phyloP scores from a whole-genome alignment of 2,113 vertebrate species.

The Engystomops pustulosus region DNA sequence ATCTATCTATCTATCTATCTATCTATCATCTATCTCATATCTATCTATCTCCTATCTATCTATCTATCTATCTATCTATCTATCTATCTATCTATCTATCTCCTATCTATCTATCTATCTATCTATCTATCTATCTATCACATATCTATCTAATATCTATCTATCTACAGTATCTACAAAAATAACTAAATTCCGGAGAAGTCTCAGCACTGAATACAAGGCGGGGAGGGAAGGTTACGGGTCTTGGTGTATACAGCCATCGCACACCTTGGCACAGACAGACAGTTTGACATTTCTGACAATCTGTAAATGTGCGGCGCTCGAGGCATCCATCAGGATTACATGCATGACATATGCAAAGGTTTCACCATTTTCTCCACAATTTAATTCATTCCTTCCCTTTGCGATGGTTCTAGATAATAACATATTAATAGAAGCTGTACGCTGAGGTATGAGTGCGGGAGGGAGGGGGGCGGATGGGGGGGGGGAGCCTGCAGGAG shows the following conservation, averaged over 20 bases:
- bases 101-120: background rate
- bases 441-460: background rate
- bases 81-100: background rate
- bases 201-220: background rate
- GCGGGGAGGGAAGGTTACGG: background rate
- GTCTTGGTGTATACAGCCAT: background rate
- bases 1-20: too few species aligned
- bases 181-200: background rate
- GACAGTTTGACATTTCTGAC: background rate
- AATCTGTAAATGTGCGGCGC: conserved; percentile 1
- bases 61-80: too few species aligned
- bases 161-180: background rate
- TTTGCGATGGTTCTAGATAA: background rate
- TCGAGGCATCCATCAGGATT: background rate
- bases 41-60: background rate
- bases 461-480: too few species aligned
- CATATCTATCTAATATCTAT: background rate
- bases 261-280: background rate
- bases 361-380: conserved; percentile 14
- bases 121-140: background rate
- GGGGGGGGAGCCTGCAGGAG: background rate
- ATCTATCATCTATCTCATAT: background rate
- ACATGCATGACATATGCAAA: conserved; percentile 35
- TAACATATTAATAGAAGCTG: background rate
- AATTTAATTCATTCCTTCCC: background rate